A percentile compares a stretch with the other conserved stretches of the same genome.
These are phyloP conservation scores for Sinotaia quadrata DNA, from an alignment of 2,888 invertebrate genomes.

Conservation along the genomic window DNA sequence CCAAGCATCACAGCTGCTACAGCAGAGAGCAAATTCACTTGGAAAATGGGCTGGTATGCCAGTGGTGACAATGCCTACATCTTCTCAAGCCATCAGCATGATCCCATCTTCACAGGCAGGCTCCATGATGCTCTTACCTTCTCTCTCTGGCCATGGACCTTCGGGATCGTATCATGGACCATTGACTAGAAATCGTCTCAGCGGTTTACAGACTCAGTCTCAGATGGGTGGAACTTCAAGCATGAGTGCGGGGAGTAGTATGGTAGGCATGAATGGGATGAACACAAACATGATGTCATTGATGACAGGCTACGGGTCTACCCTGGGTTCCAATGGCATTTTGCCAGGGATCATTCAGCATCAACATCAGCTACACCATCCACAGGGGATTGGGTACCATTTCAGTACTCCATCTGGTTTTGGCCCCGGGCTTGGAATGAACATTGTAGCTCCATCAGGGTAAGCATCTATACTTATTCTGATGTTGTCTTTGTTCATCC, in stretches of 20 bases:
- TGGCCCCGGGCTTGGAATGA: slow-evolving; percentile 9
- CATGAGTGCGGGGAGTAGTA: not conserved
- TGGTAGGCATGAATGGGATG: not conserved
- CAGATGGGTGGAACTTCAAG: not conserved
- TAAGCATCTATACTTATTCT: not conserved
- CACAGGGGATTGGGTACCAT: too few species aligned
- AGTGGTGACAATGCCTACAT: not conserved
- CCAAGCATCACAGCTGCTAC: not conserved
- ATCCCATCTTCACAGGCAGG: not conserved
- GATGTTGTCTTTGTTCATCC: too few species aligned
- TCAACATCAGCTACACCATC: slow-evolving; percentile 1
- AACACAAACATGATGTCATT: not conserved
- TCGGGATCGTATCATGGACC: slow-evolving; percentile 18
- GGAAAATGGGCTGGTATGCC: not conserved
- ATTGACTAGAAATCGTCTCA: slow-evolving; percentile 22
- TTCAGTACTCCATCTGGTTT: too few species aligned
- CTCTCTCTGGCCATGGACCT: not conserved
- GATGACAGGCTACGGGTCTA: too few species aligned
- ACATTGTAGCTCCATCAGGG: slow-evolving; percentile 15
- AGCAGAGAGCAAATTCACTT: not conserved
- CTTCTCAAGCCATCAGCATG: not conserved
- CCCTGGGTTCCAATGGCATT: not conserved
- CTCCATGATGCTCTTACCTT: not conserved
- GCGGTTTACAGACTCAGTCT: not conserved
- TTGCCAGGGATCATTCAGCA: not conserved